Percentiles rank a stretch among this genome's conserved stretches.
Conservation (phyloP, 2,888 invertebrate genomes). For the Ormyrus rosae region DNA sequence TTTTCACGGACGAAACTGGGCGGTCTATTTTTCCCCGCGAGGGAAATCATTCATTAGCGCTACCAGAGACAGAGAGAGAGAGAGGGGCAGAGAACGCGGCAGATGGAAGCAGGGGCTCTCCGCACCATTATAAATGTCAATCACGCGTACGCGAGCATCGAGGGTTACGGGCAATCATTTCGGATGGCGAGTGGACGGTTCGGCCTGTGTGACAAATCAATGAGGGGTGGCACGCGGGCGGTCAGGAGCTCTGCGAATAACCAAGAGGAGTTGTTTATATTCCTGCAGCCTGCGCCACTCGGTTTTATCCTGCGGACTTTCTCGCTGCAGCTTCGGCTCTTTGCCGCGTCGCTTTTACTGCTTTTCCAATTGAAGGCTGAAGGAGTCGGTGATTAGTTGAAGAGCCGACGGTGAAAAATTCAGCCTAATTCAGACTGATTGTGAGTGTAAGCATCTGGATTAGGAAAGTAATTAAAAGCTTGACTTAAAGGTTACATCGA, state of each 20-base stretch:
- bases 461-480: no score
- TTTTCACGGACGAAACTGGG: neutral
- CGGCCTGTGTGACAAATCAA: conserved; percentile 21
- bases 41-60: conserved; percentile 47
- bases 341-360: neutral
- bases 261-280: conserved; percentile 15
- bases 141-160: conserved; percentile 56
- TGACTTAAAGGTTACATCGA: no score
- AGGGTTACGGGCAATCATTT: conserved; percentile 56
- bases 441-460: no score
- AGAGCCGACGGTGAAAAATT: no score
- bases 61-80: neutral
- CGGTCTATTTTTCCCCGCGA: neutral
- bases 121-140: conserved; percentile 60
- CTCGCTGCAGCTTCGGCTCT: neutral
- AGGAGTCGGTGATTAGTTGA: neutral
- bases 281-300: neutral
- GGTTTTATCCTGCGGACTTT: no score
- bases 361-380: conserved; percentile 35
- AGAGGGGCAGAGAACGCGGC: conserved; percentile 37
- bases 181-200: conserved; percentile 20
- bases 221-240: neutral
- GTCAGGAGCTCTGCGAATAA: neutral
- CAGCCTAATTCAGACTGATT: no score
- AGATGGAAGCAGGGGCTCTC: conserved; percentile 54